Evolutionary conservation across 2,797 vertebrate species (phyloP), one percentile per base, ranked within the genome.

Genomic region (Xiphorhynchus erythropygius): DNA sequence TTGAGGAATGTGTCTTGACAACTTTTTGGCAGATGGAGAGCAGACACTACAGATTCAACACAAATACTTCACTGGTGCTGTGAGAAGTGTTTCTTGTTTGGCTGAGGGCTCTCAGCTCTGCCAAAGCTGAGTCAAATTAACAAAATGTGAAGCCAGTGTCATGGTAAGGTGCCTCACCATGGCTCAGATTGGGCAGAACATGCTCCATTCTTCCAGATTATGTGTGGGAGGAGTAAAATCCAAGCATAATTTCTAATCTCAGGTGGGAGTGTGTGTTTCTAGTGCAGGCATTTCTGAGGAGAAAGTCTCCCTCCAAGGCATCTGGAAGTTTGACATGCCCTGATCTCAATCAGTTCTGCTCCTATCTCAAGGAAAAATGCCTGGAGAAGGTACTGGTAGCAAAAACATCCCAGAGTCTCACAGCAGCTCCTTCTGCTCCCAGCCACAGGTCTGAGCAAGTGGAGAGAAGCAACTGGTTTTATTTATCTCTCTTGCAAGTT

Each of bases 1-100:
- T 95, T 92, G 81, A 89, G 77, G 95, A 97, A 97, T 93, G 93
- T 73, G 67, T 87, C 82, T 55, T 96, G 97, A 97, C 93, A 12
- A 13, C 80, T 97, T 96, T 68, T 96, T 97, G 97, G 97, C 97
- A 96, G 91, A 57, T 78, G 76, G 85, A 90, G 85, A 90, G 84
- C 95, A 95, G 93, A 70, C 32, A 3, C 64, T 37, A 42, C 63
- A 93, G 80, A 85, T 92, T 77, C 68, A 63, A 65, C 71, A n/a
- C 65, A 92, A 97, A 87, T 67, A 84, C 32, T 90, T 95, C 70
- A 33, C 95, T 95, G 94, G 93, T 33, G 33, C 57, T 63, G 84
- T 68, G 91, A 76, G 75, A 89, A 92, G 65, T 63, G 57, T 74
- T 90, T 50, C 28, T 96, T 96, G 81, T 83, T 86, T 60, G 41